Evolutionary conservation across 2,888 invertebrate species (phyloP).

Genomic region (Nudaria mundana): DNA sequence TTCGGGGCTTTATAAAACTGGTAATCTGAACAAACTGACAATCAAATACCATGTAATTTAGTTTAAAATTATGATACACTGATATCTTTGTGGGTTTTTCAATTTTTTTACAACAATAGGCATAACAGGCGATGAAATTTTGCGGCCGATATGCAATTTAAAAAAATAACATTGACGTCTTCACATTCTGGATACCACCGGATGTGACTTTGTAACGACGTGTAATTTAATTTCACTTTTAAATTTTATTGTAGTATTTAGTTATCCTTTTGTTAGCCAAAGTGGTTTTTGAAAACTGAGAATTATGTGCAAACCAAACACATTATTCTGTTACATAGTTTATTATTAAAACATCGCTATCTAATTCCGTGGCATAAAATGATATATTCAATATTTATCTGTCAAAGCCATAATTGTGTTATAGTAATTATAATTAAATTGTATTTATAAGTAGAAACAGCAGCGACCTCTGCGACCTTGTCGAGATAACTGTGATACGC

Average conservation of each 20-base stretch:
- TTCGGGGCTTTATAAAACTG: slow-evolving; percentile 62
- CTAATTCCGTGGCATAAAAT: too few relatives aligned
- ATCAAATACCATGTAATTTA: slow-evolving; percentile 71
- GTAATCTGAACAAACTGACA: slow-evolving; percentile 74
- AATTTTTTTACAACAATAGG: slow-evolving; percentile 46
- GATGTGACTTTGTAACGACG: slow-evolving; percentile 62
- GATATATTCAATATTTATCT: slow-evolving; percentile 27
- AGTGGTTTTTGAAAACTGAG: too few relatives aligned
- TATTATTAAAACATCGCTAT: too few relatives aligned
- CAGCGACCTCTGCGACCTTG: slow-evolving; percentile 56
- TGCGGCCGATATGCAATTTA: slow-evolving; percentile 65
- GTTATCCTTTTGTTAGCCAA: too few relatives aligned
- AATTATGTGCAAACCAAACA: not conserved
- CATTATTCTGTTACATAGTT: not conserved
- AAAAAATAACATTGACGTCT: slow-evolving; percentile 57
- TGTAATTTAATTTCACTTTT: slow-evolving; percentile 61
- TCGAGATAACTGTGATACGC: slow-evolving; percentile 52
- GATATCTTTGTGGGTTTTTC: slow-evolving; percentile 61
- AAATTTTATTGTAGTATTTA: slow-evolving; percentile 19
- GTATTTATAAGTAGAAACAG: slow-evolving; percentile 69
- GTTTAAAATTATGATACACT: slow-evolving; percentile 72
- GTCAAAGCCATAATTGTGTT: slow-evolving; percentile 53
- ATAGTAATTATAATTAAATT: slow-evolving; percentile 76
- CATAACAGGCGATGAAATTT: slow-evolving; percentile 76
- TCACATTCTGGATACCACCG: slow-evolving; percentile 49